phyloP scores from a whole-genome alignment of 2,888 invertebrate genomes.

The Gastrophysa polygoni region DNA sequence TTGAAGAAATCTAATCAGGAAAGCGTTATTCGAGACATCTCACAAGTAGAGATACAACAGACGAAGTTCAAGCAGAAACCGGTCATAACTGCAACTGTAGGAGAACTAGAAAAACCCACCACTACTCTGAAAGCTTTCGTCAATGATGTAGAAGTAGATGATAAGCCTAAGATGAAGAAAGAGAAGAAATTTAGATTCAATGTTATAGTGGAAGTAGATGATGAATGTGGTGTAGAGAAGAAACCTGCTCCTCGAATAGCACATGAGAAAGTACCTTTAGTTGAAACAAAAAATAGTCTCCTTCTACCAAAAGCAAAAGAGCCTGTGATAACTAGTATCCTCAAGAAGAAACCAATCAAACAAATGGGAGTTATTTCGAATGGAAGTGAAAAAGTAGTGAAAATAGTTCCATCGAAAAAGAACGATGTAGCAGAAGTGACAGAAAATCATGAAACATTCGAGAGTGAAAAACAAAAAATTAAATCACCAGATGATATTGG shows the following conservation, averaged over 20 bases:
- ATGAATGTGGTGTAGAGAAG: slow-evolving; percentile 7
- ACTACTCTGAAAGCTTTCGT: slow-evolving; percentile 63
- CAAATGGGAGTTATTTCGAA: slow-evolving; percentile 34
- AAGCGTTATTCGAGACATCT: slow-evolving; percentile 52
- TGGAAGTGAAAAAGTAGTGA: slow-evolving; percentile 30
- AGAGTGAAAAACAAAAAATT: neutral
- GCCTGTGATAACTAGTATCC: slow-evolving; percentile 43
- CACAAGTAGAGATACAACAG: slow-evolving; percentile 62
- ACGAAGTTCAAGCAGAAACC: slow-evolving; percentile 59
- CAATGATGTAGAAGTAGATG: slow-evolving; percentile 67
- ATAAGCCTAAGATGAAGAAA: slow-evolving; percentile 57
- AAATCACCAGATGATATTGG: neutral
- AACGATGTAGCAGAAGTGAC: neutral
- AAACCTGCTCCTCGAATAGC: neutral
- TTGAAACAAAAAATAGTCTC: slow-evolving; percentile 30
- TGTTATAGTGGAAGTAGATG: slow-evolving; percentile 51
- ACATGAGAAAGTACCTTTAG: neutral
- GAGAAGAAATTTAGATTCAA: slow-evolving; percentile 54
- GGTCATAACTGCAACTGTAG: slow-evolving; percentile 63
- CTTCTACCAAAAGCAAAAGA: slow-evolving; percentile 41
- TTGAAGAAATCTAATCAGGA: slow-evolving; percentile 21
- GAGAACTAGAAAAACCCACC: slow-evolving; percentile 55
- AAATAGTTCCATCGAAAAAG: neutral
- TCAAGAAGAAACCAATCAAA: slow-evolving; percentile 41
- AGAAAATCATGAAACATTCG: neutral